Conservation (phyloP, 2,113 vertebrate genomes). For the Lophius piscatorius region DNA sequence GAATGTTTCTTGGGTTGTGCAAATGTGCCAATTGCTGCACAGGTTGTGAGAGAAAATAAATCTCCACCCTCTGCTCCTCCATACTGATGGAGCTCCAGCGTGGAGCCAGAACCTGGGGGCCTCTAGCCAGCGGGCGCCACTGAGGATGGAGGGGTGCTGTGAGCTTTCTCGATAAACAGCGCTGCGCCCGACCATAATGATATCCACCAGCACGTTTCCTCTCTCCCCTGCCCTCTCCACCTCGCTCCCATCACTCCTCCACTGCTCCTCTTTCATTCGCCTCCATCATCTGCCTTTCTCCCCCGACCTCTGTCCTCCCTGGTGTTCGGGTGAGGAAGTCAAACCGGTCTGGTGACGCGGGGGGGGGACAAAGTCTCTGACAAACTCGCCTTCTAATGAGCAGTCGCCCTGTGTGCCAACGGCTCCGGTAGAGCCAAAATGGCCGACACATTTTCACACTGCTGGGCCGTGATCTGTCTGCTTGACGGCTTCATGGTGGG, state of each 20-base stretch:
- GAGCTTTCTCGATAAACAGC: constrained; percentile 69
- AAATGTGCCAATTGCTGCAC: constrained; percentile 41
- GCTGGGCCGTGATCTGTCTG: constrained; percentile 61
- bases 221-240: too few species aligned
- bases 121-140: constrained; percentile 67
- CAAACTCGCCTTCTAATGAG: constrained; percentile 73
- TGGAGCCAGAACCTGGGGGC: constrained; percentile 48
- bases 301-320: constrained; percentile 19
- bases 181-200: constrained; percentile 64
- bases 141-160: constrained; percentile 68
- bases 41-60: constrained; percentile 50
- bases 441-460: constrained; percentile 65
- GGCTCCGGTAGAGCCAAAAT: constrained; percentile 67
- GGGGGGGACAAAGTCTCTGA: constrained; percentile 34
- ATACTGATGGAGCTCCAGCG: constrained; percentile 45
- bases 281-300: constrained; percentile 30
- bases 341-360: constrained; percentile 30
- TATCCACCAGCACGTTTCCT: constrained; percentile 58
- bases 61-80: constrained; percentile 16
- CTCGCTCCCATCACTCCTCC: constrained; percentile 7
- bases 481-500: constrained; percentile 34
- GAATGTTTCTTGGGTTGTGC: constrained; percentile 15
- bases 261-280: constrained; percentile 10
- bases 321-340: constrained; percentile 50
- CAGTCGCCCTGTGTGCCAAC: constrained; percentile 62